These are phyloP conservation scores for Acyrthosiphon pisum DNA, from an alignment of 1,140 invertebrate genomes.

Conservation along the genomic window DNA sequence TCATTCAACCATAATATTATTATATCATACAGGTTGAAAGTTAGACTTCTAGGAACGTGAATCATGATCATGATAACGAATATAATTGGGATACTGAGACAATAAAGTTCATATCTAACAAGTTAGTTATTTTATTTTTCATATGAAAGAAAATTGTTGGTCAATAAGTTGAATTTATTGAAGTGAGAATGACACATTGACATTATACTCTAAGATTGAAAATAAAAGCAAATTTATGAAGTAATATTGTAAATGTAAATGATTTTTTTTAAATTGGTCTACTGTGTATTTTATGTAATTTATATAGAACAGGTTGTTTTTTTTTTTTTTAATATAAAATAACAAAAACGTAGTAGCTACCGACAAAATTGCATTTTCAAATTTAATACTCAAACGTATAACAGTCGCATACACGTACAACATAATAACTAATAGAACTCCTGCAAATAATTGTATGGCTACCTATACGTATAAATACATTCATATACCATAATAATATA, in stretches of 20 bases:
- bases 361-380: background rate
- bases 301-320: too few species aligned
- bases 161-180: background rate
- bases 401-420: background rate
- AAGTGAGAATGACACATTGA: background rate
- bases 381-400: constrained; percentile 10
- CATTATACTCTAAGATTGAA: background rate
- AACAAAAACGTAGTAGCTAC: background rate
- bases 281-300: background rate
- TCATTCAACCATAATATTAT: too few species aligned
- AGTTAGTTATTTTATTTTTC: background rate
- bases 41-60: background rate
- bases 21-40: background rate
- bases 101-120: background rate
- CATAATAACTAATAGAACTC: background rate
- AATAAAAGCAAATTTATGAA: constrained; percentile 4
- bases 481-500: background rate
- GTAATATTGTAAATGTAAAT: background rate
- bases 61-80: background rate
- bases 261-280: background rate
- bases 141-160: background rate
- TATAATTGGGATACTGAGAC: background rate
- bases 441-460: background rate
- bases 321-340: constrained; percentile 2
- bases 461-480: background rate